Base-by-base conservation (phyloP, 2,888 invertebrate genomes). In the Dioctria rufipes region DNA sequence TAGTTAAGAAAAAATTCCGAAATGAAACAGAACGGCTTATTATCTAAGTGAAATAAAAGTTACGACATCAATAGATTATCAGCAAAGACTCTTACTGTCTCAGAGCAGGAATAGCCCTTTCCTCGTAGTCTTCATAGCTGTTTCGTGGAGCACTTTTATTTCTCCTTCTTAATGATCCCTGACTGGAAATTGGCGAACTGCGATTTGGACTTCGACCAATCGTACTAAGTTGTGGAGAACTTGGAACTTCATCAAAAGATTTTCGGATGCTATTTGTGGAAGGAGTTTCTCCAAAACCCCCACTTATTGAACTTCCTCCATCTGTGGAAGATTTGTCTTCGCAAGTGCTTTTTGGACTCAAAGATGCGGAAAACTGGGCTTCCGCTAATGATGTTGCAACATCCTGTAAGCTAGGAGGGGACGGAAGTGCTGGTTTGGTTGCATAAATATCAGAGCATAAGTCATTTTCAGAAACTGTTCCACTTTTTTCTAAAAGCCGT, bases 61-160 rank as follows among this genome's bases (percentile, higher is more conserved):
- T 75, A 75, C 66, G 46, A 66, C 66, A 66, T 37, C 8, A 51
- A 71, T 51, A 71, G 37, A 6, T 6, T 9, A 71, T 11, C n/a
- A 4, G 54, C 54, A 54, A 51, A 25, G 37, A 77, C 13, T 61
- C 93, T 92, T 91, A 96, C 96, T 95, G 96, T 88, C 96, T 93
- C 77, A 96, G 90, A 54, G 96, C 95, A 6, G 96, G 96, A 81
- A 97, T 91, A 0, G 95, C 92, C 80, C 96, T 91, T 85, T 97
- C 96, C 86, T 97, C 97, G 85, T 96, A 96, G 84, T 95, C 95
- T 87, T 96, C 95, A 85, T 95, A 96, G 3, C 94, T 95, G 11
- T 94, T 92, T 13, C 92, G 89, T 3, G 90, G 90, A 2, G 93
- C 93, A 80, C 94, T 94, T 86, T 93, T 93, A 83, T 92, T 92